Evolutionary conservation across 2,113 vertebrate genomes (phyloP), one percentile per base, ranked within the genome.

Genomic region (Chaetodon trifascialis): DNA sequence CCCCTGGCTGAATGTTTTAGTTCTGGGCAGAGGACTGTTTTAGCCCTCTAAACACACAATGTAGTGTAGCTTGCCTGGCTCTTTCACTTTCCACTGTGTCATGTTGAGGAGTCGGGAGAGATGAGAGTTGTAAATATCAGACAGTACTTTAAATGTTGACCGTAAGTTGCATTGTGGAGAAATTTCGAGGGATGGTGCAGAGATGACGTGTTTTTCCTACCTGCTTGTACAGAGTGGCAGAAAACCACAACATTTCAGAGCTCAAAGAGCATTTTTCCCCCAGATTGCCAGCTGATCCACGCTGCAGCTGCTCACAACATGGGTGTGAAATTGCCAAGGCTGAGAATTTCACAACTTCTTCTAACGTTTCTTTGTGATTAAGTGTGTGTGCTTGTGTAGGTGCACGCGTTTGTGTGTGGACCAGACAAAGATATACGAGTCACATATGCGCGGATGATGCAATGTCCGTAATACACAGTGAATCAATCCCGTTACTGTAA

Each of bases 21-120:
- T 65, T 83, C 81, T 89, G 83, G 85, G 78, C 70, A 86, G 65
- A 68, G 64, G 58, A 77, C 68, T 59, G 38, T 80, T 82, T 72
- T 4, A 74, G 54, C 38, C 80, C 21, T 71, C 40, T 66, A 79
- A 79, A 86, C 77, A 86, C 73, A 83, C 62, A 82, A 59, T 82
- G 44, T 34, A 59, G 66, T 4, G 25, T 15, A n/a, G 47, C 54
- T 42, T 46, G 56, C 51, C 55, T 84, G 63, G 60, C 77, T 78
- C 51, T 58, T 47, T 67, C 67, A 80, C 64, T 72, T 86, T 83
- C 73, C 70, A 78, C 69, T 72, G 66, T 78, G 88, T 72, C 25
- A 73, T 79, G 46, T 66, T 44, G 1, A 38, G 44, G 44, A 76
- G 56, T 0, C 1, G 23, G 54, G 51, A 72, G 30, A 40, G 25